Evolutionary conservation across 2,797 vertebrate species (phyloP), one percentile per base, ranked within the genome.

Genomic region (Phoeniculus purpureus): DNA sequence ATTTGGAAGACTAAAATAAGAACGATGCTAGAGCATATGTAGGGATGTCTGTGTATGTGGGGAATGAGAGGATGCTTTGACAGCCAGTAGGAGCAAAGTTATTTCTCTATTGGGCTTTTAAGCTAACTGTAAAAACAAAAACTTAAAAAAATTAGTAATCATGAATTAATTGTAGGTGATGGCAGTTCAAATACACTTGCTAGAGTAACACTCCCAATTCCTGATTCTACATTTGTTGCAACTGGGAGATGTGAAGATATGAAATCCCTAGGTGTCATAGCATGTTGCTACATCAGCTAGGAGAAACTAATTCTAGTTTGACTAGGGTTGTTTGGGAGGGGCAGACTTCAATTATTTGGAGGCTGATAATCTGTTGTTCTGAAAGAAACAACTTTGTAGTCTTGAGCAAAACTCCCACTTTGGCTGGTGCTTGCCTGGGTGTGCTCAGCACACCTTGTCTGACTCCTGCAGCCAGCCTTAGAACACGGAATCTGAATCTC

Each of bases 271-370:
- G 86, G 89, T 94, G 86, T 92, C 66, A 40, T 43, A 80, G 84
- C 85, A 73, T 74, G 62, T 85, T 94, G 75, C 84, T 93, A 66
- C 72, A 89, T 87, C 78, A 92, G 76, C 62, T 85, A 81, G 56
- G 62, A 96, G 74, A 85, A 8, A 79, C 70, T 88, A 64, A 93
- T 79, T 52, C 66, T 78, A 47, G 85, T 91, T 94, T 94, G 89
- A 87, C 89, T 95, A 45, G 66, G 81, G 82, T 95, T 93, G 77
- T 65, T 84, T 95, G 89, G 91, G 85, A 95, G 90, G 76, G 74
- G 71, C 92, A 90, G 73, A n/a, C 27, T 83, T 93, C 89, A 92
- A 95, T 96, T 94, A 82, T 3, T 2, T 73, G n/a, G 40, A 90
- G 62, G 45, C 23, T 94, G 92, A 90, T 95, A 92, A 93, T 95